Base-by-base conservation (phyloP, 2,797 vertebrate species). In the Gadopsis marmoratus region DNA sequence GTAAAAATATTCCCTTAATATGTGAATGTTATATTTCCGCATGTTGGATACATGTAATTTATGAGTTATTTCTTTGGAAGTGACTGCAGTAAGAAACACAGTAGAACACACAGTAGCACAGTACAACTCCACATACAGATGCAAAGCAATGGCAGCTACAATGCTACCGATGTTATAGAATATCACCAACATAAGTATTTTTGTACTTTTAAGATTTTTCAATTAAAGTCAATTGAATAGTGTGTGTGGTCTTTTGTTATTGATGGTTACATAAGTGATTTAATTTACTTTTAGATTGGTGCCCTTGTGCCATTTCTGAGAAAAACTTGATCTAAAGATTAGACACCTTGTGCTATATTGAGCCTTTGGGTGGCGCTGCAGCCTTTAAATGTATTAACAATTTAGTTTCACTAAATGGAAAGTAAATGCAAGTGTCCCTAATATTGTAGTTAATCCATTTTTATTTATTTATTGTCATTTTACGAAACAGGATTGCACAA, bases 161-260 rank as follows among this genome's bases (percentile, higher is more conserved):
- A n/a, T n/a, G n/a, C n/a, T n/a, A n/a, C n/a, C n/a, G n/a, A n/a
- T n/a, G n/a, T n/a, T n/a, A n/a, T n/a, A n/a, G n/a, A 73, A 76
- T 43, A 70, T 67, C 5, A 69, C 17, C 50, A n/a, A 73, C 14
- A 21, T 68, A 1, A 76, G 65, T 89, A 74, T 91, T 92, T 94
- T 93, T 93, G 82, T 90, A 91, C 77, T n/a, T 73, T 76, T 41
- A 33, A 60, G 1, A 45, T 79, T 92, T 93, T 93, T 87, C 68
- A 92, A 89, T 87, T 89, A 90, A 92, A 92, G 70, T 78, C 56
- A 81, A 45, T 75, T 86, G 76, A 79, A 90, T 76, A 21, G 17
- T 80, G 19, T 54, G 3, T 51, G 29, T 65, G 8, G 43, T 60
- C 4, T 68, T 51, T 43, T 72, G 68, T 78, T 16, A 39, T 43